Percentiles rank a stretch among this genome's conserved stretches.
These are phyloP conservation scores for Hedychridium roseum DNA, from an alignment of 2,888 invertebrate genomes.

Conservation along the genomic window DNA sequence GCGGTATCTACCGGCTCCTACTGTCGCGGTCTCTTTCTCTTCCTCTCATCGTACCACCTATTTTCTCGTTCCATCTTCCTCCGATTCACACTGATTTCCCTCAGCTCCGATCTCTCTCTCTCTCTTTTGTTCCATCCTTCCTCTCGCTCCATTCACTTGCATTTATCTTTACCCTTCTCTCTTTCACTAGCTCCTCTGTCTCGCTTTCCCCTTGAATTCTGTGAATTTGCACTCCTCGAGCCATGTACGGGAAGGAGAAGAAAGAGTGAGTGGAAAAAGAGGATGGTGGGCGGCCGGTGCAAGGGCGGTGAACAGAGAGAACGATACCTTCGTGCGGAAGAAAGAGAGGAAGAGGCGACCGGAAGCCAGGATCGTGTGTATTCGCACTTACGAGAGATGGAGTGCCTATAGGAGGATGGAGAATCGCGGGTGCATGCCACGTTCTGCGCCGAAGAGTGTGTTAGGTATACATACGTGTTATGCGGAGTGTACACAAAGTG, in stretches of 20 bases:
- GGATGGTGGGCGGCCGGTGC: slow-evolving; percentile 6
- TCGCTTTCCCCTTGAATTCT: slow-evolving; percentile 8
- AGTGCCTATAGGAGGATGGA: background rate
- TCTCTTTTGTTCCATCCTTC: slow-evolving; percentile 3
- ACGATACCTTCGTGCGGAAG: no score
- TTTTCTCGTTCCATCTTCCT: slow-evolving; percentile 7
- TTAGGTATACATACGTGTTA: slow-evolving; percentile 29
- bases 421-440: slow-evolving; percentile 14
- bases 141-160: slow-evolving; percentile 8
- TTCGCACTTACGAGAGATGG: no score
- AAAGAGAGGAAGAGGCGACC: no score
- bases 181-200: slow-evolving; percentile 1
- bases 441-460: slow-evolving; percentile 29
- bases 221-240: slow-evolving; percentile 11
- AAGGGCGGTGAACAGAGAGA: slow-evolving; percentile 4
- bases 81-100: no score
- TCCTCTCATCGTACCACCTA: slow-evolving; percentile 8
- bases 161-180: no score
- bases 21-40: slow-evolving; percentile 22
- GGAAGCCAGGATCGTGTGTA: no score
- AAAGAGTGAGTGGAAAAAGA: background rate
- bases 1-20: slow-evolving; percentile 1
- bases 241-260: background rate
- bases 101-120: no score
- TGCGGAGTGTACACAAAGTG: slow-evolving; percentile 9